A percentile compares a stretch with the other conserved stretches of the same genome.
Conservation (phyloP, 2,797 vertebrate genomes). For the Chelonia mydas region DNA sequence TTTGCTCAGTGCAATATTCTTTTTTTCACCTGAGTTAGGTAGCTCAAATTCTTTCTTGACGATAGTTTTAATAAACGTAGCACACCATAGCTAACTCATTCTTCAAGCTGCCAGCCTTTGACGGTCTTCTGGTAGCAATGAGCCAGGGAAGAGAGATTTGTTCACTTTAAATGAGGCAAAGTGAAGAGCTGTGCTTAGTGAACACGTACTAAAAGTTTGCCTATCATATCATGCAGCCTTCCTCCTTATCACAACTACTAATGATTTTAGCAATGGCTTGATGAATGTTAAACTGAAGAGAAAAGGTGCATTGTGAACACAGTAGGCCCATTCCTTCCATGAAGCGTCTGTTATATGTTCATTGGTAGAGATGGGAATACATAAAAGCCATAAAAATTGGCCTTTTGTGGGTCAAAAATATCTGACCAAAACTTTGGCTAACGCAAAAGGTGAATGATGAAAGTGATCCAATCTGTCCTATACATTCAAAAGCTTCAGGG, state of each 20-base stretch:
- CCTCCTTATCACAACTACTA: rapidly evolving
- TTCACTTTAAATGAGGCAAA: rapidly evolving
- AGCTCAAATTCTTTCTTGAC: too few relatives aligned
- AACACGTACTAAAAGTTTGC: neutral
- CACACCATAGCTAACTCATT: neutral
- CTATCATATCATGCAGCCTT: neutral
- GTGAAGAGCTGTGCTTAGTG: neutral
- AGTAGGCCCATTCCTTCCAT: neutral
- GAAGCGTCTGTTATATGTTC: neutral
- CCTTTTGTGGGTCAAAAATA: conserved; percentile 19
- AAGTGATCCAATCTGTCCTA: conserved; percentile 14
- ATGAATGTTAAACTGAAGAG: rapidly evolving
- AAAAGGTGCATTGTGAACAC: rapidly evolving
- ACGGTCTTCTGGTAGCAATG: neutral
- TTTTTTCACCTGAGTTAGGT: neutral
- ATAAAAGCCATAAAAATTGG: neutral
- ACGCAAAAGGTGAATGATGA: conserved; percentile 2
- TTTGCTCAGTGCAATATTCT: conserved; percentile 22
- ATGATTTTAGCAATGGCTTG: neutral
- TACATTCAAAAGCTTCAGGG: neutral
- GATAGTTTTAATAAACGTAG: neutral
- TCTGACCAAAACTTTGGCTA: neutral
- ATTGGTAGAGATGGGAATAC: neutral
- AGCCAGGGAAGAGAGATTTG: neutral
- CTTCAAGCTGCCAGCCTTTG: neutral